Conservation (phyloP, 2,113 vertebrate genomes). For the Poecilia latipinna region DNA sequence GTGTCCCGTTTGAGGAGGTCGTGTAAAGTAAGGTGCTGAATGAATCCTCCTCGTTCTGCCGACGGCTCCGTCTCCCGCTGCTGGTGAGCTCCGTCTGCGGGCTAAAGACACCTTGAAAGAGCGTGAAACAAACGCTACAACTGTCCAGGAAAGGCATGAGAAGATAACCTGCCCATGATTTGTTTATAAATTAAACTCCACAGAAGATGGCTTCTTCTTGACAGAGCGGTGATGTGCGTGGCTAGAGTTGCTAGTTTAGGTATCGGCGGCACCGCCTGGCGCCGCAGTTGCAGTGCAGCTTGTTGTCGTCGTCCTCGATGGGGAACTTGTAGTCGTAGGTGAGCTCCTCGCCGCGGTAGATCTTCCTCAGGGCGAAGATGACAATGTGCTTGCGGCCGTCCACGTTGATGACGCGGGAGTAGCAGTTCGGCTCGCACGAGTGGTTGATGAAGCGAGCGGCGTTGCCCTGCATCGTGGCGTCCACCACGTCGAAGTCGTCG, state of each 20-base stretch:
- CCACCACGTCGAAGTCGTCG: conserved; percentile 92
- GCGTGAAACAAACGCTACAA: conserved; percentile 1
- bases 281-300: conserved; percentile 90
- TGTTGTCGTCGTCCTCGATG: conserved; percentile 90
- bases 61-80: conserved; percentile 9
- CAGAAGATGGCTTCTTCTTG: conserved; percentile 19
- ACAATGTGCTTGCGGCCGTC: conserved; percentile 94
- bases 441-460: conserved; percentile 94
- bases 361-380: conserved; percentile 90
- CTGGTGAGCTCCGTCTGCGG: conserved; percentile 11
- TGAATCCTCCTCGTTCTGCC: conserved; percentile 19
- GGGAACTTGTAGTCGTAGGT: conserved; percentile 96
- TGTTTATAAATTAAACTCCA: conserved; percentile 25
- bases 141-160: conserved; percentile 40
- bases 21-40: conserved; percentile 62
- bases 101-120: conserved; percentile 13
- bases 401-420: conserved; percentile 91
- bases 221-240: neutral
- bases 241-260: conserved; percentile 83
- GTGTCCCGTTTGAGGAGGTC: conserved; percentile 10
- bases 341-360: conserved; percentile 91
- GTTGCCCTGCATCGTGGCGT: conserved; percentile 92
- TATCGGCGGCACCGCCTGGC: conserved; percentile 88
- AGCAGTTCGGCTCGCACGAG: conserved; percentile 94
- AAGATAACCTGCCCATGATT: neutral